Evolutionary conservation across 2,888 invertebrate genomes (phyloP).

Genomic region (Merodon equestris): DNA sequence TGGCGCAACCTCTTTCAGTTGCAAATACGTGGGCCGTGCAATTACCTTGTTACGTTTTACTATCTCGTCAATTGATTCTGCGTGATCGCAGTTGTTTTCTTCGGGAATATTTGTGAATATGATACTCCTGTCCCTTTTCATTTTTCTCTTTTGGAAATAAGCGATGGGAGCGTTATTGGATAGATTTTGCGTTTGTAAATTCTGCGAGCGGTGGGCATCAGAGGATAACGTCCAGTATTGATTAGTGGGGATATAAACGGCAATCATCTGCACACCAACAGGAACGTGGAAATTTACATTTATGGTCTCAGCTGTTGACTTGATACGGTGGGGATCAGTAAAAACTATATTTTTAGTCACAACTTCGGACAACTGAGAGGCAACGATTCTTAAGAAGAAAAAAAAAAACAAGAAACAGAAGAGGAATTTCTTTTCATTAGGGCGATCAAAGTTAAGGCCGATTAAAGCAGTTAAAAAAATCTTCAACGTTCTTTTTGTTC

Average conservation of each 20-base stretch:
- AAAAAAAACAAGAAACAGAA: too few relatives aligned
- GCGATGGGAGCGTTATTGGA: conserved; percentile 73
- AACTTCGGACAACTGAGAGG: conserved; percentile 87
- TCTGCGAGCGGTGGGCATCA: conserved; percentile 79
- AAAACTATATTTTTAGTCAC: conserved; percentile 89
- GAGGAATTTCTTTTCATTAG: too few relatives aligned
- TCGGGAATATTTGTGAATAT: conserved; percentile 92
- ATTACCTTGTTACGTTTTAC: conserved; percentile 27
- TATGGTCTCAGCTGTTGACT: conserved; percentile 87
- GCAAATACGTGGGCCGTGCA: conserved; percentile 81
- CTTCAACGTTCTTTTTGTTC: too few relatives aligned
- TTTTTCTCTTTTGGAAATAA: conserved; percentile 79
- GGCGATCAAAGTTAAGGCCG: too few relatives aligned
- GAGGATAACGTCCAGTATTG: conserved; percentile 81
- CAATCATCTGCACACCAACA: conserved; percentile 88
- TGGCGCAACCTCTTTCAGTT: conserved; percentile 79
- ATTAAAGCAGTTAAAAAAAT: too few relatives aligned
- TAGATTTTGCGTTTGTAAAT: conserved; percentile 75
- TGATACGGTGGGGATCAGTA: conserved; percentile 90
- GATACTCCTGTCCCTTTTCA: conserved; percentile 89
- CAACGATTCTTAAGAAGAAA: conserved; percentile 83
- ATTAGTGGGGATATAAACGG: conserved; percentile 85
- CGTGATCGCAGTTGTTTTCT: conserved; percentile 78
- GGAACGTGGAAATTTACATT: conserved; percentile 86
- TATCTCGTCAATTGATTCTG: conserved; percentile 13